Conservation (phyloP, 2,888 invertebrate species). For the Tuberolachnus salignus region DNA sequence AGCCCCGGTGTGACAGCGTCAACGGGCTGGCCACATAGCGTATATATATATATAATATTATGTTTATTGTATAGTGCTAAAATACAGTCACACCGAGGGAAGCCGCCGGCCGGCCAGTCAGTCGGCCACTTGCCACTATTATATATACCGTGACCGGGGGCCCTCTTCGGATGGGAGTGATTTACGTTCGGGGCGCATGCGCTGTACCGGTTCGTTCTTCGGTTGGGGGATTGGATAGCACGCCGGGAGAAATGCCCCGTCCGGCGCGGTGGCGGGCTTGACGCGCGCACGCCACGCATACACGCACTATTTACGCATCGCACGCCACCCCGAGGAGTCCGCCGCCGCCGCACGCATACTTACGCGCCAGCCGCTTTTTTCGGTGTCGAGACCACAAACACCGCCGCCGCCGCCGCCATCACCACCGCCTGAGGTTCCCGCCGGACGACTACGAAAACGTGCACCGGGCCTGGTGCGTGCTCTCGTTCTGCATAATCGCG, state of each 20-base stretch:
- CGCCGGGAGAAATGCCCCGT: constrained; percentile 43
- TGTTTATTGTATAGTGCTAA: too few species aligned
- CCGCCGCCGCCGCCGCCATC: not conserved
- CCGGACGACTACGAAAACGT: constrained; percentile 35
- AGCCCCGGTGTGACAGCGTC: constrained; percentile 16
- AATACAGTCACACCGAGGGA: too few species aligned
- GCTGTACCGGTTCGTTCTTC: constrained; percentile 31
- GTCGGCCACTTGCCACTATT: not conserved
- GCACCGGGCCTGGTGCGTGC: not conserved
- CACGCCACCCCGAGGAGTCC: constrained; percentile 10
- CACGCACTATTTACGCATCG: constrained; percentile 43
- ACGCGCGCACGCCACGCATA: constrained; percentile 11
- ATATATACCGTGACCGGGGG: constrained; percentile 1
- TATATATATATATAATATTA: too few species aligned
- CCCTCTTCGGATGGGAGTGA: constrained; percentile 45
- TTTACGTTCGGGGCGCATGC: constrained; percentile 41
- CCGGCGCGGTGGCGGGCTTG: not conserved
- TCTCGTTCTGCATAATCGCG: not conserved
- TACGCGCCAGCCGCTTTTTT: constrained; percentile 7
- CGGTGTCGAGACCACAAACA: constrained; percentile 11
- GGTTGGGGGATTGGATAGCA: constrained; percentile 42
- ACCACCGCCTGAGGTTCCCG: not conserved
- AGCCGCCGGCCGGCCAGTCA: too few species aligned
- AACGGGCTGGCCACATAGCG: too few species aligned
- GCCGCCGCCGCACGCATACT: not conserved